These are phyloP conservation scores for Brevimyrus niger DNA, from an alignment of 2,113 vertebrate genomes.

Conservation along the genomic window DNA sequence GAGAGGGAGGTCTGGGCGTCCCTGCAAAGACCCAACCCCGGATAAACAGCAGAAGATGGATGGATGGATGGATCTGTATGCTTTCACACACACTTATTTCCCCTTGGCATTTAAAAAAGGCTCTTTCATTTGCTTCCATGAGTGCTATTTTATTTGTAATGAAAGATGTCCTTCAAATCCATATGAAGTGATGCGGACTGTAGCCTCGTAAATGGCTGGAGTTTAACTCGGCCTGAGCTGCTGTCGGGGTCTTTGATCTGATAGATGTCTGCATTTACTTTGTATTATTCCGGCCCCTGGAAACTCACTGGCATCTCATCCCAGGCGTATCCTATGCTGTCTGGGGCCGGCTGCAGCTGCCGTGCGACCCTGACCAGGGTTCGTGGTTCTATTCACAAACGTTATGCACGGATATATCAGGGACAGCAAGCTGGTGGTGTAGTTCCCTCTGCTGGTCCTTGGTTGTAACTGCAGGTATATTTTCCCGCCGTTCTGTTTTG, in stretches of 20 bases:
- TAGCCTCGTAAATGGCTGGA: not conserved
- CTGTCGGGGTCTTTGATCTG: not conserved
- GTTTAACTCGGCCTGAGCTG: not conserved
- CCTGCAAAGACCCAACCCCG: no score
- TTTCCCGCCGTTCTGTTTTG: not conserved
- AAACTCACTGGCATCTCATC: not conserved
- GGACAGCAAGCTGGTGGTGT: not conserved
- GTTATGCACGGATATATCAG: not conserved
- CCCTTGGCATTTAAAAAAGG: no score
- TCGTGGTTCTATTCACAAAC: no score
- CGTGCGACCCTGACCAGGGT: not conserved
- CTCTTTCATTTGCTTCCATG: no score
- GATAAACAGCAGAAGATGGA: no score
- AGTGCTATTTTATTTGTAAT: no score
- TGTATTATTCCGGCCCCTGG: not conserved
- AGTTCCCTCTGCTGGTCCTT: not conserved
- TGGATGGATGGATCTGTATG: no score
- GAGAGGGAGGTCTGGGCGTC: no score
- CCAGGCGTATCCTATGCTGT: not conserved
- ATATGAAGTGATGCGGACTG: not conserved
- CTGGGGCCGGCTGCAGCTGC: not conserved
- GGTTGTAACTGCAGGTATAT: not conserved
- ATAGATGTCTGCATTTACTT: not conserved
- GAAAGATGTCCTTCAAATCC: not conserved
- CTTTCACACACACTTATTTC: no score